Percentiles rank a stretch among this genome's conserved stretches.
These are phyloP conservation scores for Chrysodeixis includens DNA, from an alignment of 2,888 invertebrate species.

Conservation along the genomic window DNA sequence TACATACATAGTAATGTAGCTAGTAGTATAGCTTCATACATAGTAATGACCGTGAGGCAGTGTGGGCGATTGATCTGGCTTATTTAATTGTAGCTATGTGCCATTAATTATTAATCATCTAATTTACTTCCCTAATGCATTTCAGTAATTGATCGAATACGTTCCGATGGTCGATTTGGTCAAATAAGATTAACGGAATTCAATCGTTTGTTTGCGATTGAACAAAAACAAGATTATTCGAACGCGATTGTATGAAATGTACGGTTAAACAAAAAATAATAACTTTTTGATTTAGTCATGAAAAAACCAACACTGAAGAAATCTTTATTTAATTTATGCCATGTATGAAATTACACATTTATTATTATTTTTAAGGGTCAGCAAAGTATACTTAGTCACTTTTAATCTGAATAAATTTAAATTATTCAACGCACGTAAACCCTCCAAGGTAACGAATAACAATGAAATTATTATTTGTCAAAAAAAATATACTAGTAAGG, in stretches of 20 bases:
- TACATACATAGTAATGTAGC: no score
- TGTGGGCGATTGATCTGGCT: slow-evolving; percentile 17
- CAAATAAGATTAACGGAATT: not conserved
- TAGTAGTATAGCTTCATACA: no score
- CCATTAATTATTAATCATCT: slow-evolving; percentile 36
- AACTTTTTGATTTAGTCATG: no score
- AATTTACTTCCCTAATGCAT: slow-evolving; percentile 26
- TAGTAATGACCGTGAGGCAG: slow-evolving; percentile 40
- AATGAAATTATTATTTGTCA: slow-evolving; percentile 31
- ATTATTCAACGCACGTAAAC: slow-evolving; percentile 42
- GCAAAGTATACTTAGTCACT: slow-evolving; percentile 38
- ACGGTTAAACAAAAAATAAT: no score
- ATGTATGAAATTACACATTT: no score
- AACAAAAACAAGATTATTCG: no score
- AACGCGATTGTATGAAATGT: no score
- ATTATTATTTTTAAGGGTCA: slow-evolving; percentile 30
- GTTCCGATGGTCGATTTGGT: not conserved
- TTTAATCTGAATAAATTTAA: slow-evolving; percentile 43
- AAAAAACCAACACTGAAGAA: no score
- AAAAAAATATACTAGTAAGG: slow-evolving; percentile 19
- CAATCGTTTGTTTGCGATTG: no score
- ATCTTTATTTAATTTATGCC: no score
- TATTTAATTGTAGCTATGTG: slow-evolving; percentile 29
- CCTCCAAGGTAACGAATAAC: slow-evolving; percentile 29
- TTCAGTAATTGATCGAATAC: not conserved